A percentile compares a stretch with the other conserved stretches of the same genome.
Evolutionary conservation across 1,140 invertebrate genomes (phyloP).

Genomic region (Lucilia sericata): DNA sequence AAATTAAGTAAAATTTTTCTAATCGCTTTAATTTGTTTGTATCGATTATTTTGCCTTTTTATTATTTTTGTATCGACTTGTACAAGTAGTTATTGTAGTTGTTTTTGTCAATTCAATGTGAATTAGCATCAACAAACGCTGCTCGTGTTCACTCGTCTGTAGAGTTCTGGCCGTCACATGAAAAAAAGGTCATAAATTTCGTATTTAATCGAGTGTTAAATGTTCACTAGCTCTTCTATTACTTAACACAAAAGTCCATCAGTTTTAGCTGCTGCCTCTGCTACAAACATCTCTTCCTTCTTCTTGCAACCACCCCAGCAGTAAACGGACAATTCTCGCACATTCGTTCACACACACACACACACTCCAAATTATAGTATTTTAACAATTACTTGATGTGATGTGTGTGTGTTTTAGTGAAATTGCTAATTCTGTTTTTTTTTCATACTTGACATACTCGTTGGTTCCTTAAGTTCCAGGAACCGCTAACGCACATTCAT

Average conservation of each 20-base stretch:
- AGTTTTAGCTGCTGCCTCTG: neutral
- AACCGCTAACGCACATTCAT: neutral
- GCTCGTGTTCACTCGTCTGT: neutral
- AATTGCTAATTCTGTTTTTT: neutral
- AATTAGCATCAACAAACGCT: constrained; percentile 32
- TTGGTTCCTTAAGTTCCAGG: neutral
- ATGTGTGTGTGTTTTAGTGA: neutral
- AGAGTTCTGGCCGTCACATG: neutral
- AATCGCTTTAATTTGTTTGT: constrained; percentile 43
- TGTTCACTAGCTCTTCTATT: constrained; percentile 26
- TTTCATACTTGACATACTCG: neutral
- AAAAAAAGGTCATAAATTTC: constrained; percentile 45
- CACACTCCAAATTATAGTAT: neutral
- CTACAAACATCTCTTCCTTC: neutral
- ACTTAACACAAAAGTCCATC: constrained; percentile 3
- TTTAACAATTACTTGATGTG: neutral
- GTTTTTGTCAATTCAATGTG: constrained; percentile 11
- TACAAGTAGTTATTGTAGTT: neutral
- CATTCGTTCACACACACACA: neutral
- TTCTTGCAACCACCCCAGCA: constrained; percentile 21
- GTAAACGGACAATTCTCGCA: neutral
- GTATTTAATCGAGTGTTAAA: constrained; percentile 45
- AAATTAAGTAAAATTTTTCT: constrained; percentile 30
- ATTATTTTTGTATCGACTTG: neutral
- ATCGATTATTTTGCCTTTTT: constrained; percentile 41